These are phyloP conservation scores for Sericinus montela DNA, from an alignment of 2,888 invertebrate species.

Conservation along the genomic window DNA sequence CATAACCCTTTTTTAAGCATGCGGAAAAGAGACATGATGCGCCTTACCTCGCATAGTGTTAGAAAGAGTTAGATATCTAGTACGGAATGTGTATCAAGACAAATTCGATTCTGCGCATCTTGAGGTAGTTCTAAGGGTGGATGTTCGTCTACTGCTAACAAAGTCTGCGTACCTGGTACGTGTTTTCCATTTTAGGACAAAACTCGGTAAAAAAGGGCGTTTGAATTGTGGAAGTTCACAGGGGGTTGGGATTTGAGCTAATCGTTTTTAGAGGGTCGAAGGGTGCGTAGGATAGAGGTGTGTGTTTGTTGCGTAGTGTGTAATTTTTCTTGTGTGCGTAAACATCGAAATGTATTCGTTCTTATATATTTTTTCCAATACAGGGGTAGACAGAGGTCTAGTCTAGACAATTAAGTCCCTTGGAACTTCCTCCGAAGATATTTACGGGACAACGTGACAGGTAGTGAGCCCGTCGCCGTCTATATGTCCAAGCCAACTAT, in stretches of 20 bases:
- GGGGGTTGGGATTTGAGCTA: not conserved
- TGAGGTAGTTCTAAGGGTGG: conserved; percentile 64
- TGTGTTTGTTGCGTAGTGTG: not conserved
- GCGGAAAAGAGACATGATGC: conserved; percentile 48
- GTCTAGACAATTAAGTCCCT: no score
- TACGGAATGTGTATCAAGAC: conserved; percentile 48
- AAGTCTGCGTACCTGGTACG: conserved; percentile 64
- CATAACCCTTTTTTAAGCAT: conserved; percentile 53
- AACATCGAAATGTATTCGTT: no score
- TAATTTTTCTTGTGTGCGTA: not conserved
- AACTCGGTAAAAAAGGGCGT: conserved; percentile 77
- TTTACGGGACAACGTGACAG: no score
- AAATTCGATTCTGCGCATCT: conserved; percentile 71
- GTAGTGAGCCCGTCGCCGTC: no score
- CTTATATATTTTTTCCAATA: no score
- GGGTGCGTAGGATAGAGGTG: conserved; percentile 2
- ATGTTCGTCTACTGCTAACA: conserved; percentile 45
- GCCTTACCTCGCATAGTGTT: conserved; percentile 33
- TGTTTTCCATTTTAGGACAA: conserved; percentile 80
- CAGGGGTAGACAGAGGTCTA: no score
- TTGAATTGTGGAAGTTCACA: conserved; percentile 29
- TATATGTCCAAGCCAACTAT: no score
- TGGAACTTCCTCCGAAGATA: no score
- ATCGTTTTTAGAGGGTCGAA: conserved; percentile 1
- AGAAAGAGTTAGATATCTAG: conserved; percentile 62